Base-by-base conservation (phyloP, 2,113 vertebrate genomes). In the Geothlypis trichas region DNA sequence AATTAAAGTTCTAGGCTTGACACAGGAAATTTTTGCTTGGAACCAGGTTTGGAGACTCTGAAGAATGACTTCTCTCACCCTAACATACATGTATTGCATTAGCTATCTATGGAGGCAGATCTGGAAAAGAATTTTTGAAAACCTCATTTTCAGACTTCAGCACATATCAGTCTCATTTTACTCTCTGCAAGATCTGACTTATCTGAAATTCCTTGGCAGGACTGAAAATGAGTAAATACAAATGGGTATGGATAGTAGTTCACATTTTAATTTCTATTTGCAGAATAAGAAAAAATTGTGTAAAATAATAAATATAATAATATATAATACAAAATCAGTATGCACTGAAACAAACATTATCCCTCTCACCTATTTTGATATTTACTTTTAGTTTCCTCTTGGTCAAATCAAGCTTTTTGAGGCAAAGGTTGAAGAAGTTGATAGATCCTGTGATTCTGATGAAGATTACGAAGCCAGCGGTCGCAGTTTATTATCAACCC, bases 331-430 rank as follows among this genome's bases (percentile, higher is more conserved):
- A 61, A 78, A 84, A 74, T 33, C 27, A 46, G 5, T 35, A 51
- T 87, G 54, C 47, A 57, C 41, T 37, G 51, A 90, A 84, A 54
- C 13, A 58, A 68, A 10, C 62, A 31, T 35, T 92, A 71, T 31
- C 31, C 87, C 28, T 89, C 49, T 95, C 66, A 96, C 42, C 21
- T 72, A 52, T 86, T 81, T 63, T 93, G 35, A 42, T 89, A 47
- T 90, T 93, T 96, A 21, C 49, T 97, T 96, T 51, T 90, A 99
- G 99, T 99, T 99, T 97, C 99, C 99, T 41, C 98, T 99, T 89
- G 99, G 99, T 91, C 99, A 99, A 98, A 99, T 99, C 95, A 99
- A 98, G 94, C 97, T 99, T 89, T 98, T 98, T 98, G 99, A 99
- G 86, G 99, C 99, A 10, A 98, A 97, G 82, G 98, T 99, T 86